phyloP scores from a whole-genome alignment of 1,140 invertebrate species.

The Ridgeia piscesae region DNA sequence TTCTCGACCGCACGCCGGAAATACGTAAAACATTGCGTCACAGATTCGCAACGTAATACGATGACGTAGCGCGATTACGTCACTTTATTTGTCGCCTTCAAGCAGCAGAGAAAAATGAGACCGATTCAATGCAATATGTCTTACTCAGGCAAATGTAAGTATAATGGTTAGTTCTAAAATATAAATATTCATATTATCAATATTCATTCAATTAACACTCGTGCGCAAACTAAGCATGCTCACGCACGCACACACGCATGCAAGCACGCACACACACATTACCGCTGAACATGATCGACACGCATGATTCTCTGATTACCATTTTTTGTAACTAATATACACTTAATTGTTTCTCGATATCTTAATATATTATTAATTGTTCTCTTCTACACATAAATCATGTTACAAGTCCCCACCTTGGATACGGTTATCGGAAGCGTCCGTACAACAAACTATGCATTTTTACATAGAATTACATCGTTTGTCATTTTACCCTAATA shows the following conservation, averaged over 20 bases:
- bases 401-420: neutral
- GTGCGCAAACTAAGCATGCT: no score
- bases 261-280: no score
- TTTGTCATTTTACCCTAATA: neutral
- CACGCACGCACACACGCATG: no score
- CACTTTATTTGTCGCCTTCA: neutral
- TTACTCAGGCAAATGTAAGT: no score
- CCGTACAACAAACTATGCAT: no score
- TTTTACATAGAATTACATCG: neutral
- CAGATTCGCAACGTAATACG: neutral
- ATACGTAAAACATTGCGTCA: neutral
- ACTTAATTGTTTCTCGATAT: neutral
- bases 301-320: neutral
- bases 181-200: no score
- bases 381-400: neutral
- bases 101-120: neutral
- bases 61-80: neutral
- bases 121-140: neutral
- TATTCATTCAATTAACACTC: no score
- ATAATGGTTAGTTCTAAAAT: no score
- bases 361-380: neutral
- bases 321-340: neutral
- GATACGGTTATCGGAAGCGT: no score
- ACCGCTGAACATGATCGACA: no score
- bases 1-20: no score